These are phyloP conservation scores for Triplophysa tibetana DNA, from an alignment of 2,113 vertebrate genomes.

Conservation along the genomic window DNA sequence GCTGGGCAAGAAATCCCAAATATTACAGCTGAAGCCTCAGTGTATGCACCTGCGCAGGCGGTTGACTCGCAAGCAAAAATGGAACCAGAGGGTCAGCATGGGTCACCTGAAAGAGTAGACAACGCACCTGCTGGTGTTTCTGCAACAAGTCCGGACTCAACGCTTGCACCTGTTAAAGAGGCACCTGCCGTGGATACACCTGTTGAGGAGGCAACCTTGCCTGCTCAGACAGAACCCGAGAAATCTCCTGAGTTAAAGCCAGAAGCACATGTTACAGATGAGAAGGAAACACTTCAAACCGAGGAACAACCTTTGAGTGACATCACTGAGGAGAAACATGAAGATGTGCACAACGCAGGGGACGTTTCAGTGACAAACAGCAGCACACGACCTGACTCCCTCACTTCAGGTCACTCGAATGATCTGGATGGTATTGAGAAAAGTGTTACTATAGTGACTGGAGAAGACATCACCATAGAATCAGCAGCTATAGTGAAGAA, in stretches of 20 bases:
- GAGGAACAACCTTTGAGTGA: neutral
- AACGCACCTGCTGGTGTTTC: neutral
- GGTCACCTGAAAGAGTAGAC: neutral
- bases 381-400: neutral
- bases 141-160: neutral
- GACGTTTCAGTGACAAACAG: neutral
- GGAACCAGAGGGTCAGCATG: neutral
- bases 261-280: conserved; percentile 4
- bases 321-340: neutral
- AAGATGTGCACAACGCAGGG: neutral
- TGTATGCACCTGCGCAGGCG: neutral
- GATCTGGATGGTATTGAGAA: conserved; percentile 1
- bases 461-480: neutral
- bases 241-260: neutral
- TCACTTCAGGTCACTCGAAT: neutral
- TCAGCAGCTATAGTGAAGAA: conserved; percentile 7
- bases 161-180: conserved; percentile 2
- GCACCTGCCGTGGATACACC: neutral
- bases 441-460: neutral
- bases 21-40: conserved; percentile 13
- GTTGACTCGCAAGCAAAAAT: neutral
- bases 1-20: neutral
- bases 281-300: neutral
- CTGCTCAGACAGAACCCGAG: neutral
- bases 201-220: neutral